Evolutionary conservation across 2,888 invertebrate species (phyloP).

Genomic region (Drymonia ruficornis): DNA sequence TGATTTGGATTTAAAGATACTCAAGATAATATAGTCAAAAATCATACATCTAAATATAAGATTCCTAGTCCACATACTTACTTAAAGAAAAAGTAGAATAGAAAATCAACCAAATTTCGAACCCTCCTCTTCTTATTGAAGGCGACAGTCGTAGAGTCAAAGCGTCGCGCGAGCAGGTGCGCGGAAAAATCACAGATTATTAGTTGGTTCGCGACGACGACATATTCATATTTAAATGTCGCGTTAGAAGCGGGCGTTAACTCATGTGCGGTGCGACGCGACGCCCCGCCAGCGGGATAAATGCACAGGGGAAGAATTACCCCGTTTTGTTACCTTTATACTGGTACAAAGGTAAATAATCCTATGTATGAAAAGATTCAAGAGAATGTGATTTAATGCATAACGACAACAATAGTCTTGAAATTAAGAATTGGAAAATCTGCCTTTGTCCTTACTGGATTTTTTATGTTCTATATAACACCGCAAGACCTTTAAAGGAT

Average conservation of each 20-base stretch:
- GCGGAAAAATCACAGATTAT: constrained; percentile 81
- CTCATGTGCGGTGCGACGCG: constrained; percentile 56
- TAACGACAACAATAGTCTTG: too few species aligned
- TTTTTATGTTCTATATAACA: not conserved
- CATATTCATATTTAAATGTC: constrained; percentile 82
- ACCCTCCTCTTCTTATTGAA: too few species aligned
- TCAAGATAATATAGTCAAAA: too few species aligned
- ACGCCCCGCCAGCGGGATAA: constrained; percentile 39
- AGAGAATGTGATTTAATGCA: too few species aligned
- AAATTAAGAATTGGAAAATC: too few species aligned
- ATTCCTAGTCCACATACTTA: too few species aligned
- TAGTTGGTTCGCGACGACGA: constrained; percentile 63
- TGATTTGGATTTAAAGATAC: too few species aligned
- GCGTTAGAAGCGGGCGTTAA: constrained; percentile 58
- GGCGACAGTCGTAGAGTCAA: constrained; percentile 31
- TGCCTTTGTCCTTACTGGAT: not conserved
- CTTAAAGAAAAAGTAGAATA: too few species aligned
- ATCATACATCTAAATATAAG: too few species aligned
- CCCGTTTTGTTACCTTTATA: constrained; percentile 12
- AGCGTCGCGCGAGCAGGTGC: constrained; percentile 58
- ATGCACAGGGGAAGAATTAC: constrained; percentile 37
- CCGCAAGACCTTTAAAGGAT: constrained; percentile 30
- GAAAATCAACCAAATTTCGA: too few species aligned
- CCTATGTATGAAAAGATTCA: not conserved
- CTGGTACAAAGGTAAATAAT: not conserved